A percentile compares a stretch with the other conserved stretches of the same genome.
Conservation (phyloP, 1,140 invertebrate species). For the Drosophila bocki region DNA sequence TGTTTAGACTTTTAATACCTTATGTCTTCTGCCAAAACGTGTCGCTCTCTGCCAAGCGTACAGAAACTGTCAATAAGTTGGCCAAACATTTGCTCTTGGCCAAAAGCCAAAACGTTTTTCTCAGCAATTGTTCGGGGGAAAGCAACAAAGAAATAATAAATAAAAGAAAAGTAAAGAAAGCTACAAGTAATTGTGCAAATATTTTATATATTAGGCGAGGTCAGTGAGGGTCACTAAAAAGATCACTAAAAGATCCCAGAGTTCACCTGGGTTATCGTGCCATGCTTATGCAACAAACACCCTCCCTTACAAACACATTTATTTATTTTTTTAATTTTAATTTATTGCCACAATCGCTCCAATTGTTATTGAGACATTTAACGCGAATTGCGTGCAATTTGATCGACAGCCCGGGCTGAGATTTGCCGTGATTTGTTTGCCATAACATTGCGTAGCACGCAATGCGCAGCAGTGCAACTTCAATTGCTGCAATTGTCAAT, state of each 20-base stretch:
- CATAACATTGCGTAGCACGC: constrained; percentile 63
- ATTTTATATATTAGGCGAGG: constrained; percentile 22
- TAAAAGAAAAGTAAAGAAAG: background rate
- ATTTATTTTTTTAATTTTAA: constrained; percentile 15
- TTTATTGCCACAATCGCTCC: constrained; percentile 26
- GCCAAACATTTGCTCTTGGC: constrained; percentile 45
- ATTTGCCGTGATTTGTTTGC: constrained; percentile 71
- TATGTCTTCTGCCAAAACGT: constrained; percentile 40
- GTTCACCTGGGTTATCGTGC: constrained; percentile 46
- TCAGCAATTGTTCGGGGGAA: constrained; percentile 24
- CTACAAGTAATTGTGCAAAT: constrained; percentile 32
- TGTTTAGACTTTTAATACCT: constrained; percentile 19
- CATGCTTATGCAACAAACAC: constrained; percentile 44
- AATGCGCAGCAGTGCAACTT: constrained; percentile 44
- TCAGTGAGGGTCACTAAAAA: constrained; percentile 13
- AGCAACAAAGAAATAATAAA: background rate
- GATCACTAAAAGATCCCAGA: background rate
- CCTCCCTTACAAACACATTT: constrained; percentile 2
- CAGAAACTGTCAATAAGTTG: constrained; percentile 34
- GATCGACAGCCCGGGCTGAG: constrained; percentile 54
- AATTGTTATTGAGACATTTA: constrained; percentile 59
- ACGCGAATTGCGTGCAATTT: constrained; percentile 60
- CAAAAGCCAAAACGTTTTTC: constrained; percentile 29
- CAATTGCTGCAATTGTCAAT: constrained; percentile 51
- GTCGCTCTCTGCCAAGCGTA: constrained; percentile 6